Conservation (phyloP, 2,888 invertebrate genomes). For the Euzetes globulus region DNA sequence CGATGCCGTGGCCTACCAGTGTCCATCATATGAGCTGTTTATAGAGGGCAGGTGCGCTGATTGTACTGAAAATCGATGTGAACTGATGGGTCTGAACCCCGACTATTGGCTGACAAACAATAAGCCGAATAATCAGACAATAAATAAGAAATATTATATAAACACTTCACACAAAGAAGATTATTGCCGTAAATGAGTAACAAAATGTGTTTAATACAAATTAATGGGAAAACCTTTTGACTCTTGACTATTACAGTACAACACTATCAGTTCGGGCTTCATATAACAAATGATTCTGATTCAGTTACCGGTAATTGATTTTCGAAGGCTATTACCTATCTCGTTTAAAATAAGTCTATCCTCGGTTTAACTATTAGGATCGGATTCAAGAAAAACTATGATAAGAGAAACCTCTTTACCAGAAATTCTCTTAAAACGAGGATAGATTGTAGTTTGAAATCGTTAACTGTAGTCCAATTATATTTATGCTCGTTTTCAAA, state of each 20-base stretch:
- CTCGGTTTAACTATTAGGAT: too few species aligned
- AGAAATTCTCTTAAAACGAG: too few species aligned
- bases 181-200: neutral
- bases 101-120: neutral
- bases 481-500: too few species aligned
- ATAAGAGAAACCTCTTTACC: too few species aligned
- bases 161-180: neutral
- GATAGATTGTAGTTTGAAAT: too few species aligned
- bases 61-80: neutral
- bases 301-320: neutral
- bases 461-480: too few species aligned
- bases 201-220: neutral
- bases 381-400: too few species aligned
- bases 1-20: neutral
- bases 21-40: neutral
- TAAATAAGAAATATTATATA: neutral
- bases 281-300: neutral
- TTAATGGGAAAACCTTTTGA: neutral
- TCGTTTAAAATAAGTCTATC: too few species aligned
- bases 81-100: neutral
- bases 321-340: too few species aligned
- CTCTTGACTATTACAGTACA: too few species aligned
- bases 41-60: constrained; percentile 6
- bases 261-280: neutral
- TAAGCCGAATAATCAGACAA: neutral